Evolutionary conservation across 2,888 invertebrate genomes (phyloP), one percentile per base, ranked within the genome.

Genomic region (Carterocephalus palaemon): DNA sequence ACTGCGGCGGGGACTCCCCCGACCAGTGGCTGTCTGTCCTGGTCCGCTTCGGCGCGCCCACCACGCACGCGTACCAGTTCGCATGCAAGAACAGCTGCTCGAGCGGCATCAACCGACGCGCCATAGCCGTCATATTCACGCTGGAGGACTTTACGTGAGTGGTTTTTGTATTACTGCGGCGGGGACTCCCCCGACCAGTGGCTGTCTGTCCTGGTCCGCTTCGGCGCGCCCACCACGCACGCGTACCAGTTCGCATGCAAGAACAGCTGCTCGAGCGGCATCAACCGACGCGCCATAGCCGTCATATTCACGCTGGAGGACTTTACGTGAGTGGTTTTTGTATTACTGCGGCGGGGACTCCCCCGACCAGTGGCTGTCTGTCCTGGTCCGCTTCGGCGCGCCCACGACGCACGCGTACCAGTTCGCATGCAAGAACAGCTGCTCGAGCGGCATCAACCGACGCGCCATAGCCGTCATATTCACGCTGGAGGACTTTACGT

Each of bases 391-490:
- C 19, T 58, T 74, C 20, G 15, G 55, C 15, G 59, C 64, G 41
- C 64, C 60, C 6, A 32, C 84, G 88, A 40, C 53, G 1, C 90
- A 93, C 60, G 89, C 92, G 2, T 94, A 91, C 68, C 85, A 89
- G 62, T 94, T 95, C 64, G 89, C 90, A 40, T 95, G 95, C 75
- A 92, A 93, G 68, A 93, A 92, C 49, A 92, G 92, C 7, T 95
- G 95, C 67, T 88, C 89, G 0, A 90, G 91, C 0, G 94, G 95
- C 0, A 93, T 95, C 77, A 94, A 94, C 63, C 70, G 95, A 0
- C 85, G 93, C 3, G 88, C 91, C 0, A 90, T 93, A 0, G 91
- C 92, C 36, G 81, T 94, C 0, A 78, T 93, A 1, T 93, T 93
- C 63, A 92, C 92, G 0, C 64, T 94, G 7, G 93, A 93, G 59